Evolutionary conservation across 2,797 vertebrate genomes (phyloP).

Genomic region (Pangasius krempfi): DNA sequence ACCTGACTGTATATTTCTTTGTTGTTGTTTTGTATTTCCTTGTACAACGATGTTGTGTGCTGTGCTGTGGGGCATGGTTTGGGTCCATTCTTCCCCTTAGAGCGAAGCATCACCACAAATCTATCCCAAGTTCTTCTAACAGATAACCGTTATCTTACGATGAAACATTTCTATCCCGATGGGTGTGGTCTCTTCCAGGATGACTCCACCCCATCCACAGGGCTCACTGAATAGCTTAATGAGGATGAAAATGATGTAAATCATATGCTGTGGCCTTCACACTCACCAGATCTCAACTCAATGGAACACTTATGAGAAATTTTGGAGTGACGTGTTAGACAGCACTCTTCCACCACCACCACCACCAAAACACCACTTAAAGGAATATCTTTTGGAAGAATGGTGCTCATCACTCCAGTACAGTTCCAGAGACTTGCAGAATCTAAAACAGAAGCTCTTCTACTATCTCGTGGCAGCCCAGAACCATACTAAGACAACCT

Average conservation of each 20-base stretch:
- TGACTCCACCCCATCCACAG: background rate
- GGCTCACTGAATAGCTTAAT: background rate
- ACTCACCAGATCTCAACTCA: background rate
- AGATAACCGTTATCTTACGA: background rate
- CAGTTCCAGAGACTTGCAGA: background rate
- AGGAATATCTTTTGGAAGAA: background rate
- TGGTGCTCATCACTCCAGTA: background rate
- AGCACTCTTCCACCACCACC: background rate
- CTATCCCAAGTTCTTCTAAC: background rate
- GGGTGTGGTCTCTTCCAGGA: background rate
- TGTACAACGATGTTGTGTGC: too few relatives aligned
- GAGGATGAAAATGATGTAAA: background rate
- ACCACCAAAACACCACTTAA: background rate
- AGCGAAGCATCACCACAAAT: background rate
- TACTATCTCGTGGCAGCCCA: background rate
- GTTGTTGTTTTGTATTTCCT: too few relatives aligned
- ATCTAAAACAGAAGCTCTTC: background rate
- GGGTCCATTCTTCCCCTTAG: background rate
- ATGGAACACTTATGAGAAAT: background rate
- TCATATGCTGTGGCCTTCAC: background rate
- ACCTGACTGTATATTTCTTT: too few relatives aligned
- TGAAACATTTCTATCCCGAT: background rate
- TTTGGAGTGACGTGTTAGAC: background rate
- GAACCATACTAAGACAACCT: background rate
- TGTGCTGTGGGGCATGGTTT: background rate